These are phyloP conservation scores for Volucella inanis DNA, from an alignment of 2,888 invertebrate species.

Conservation along the genomic window DNA sequence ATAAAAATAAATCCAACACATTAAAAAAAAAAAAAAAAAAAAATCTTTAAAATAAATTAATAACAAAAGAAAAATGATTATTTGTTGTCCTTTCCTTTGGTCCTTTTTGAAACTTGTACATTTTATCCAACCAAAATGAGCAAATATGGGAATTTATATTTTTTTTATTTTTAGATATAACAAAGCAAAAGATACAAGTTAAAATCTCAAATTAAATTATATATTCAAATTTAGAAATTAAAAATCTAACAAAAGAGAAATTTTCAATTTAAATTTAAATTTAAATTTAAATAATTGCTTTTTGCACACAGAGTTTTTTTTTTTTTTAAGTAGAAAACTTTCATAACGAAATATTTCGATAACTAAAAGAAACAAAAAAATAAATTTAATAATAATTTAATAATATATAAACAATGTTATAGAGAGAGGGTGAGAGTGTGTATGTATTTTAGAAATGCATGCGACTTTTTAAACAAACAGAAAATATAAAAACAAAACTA, in stretches of 20 bases:
- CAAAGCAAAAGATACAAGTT: too few relatives aligned
- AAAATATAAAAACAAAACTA: not conserved
- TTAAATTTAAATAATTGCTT: conserved; percentile 69
- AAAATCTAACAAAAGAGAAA: not conserved
- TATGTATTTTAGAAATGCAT: conserved; percentile 70
- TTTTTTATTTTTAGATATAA: too few relatives aligned
- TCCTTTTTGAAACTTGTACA: too few relatives aligned
- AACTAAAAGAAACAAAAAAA: conserved; percentile 27
- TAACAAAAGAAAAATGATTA: conserved; percentile 37
- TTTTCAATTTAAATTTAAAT: conserved; percentile 26
- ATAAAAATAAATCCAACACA: conserved; percentile 30
- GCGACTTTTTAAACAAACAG: conserved; percentile 7
- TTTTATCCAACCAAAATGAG: too few relatives aligned
- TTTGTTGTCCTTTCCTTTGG: not conserved
- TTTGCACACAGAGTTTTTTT: conserved; percentile 44
- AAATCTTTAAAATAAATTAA: conserved; percentile 63
- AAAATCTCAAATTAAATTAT: too few relatives aligned
- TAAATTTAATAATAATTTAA: conserved; percentile 49
- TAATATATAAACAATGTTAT: conserved; percentile 33
- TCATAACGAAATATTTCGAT: conserved; percentile 71
- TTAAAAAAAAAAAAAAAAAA: conserved; percentile 17
- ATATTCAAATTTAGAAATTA: too few relatives aligned
- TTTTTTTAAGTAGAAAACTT: conserved; percentile 66
- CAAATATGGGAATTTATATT: too few relatives aligned
- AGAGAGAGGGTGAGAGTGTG: conserved; percentile 46